These are phyloP conservation scores for Eudyptes chrysolophus DNA, from an alignment of 2,113 vertebrate species.

Conservation along the genomic window DNA sequence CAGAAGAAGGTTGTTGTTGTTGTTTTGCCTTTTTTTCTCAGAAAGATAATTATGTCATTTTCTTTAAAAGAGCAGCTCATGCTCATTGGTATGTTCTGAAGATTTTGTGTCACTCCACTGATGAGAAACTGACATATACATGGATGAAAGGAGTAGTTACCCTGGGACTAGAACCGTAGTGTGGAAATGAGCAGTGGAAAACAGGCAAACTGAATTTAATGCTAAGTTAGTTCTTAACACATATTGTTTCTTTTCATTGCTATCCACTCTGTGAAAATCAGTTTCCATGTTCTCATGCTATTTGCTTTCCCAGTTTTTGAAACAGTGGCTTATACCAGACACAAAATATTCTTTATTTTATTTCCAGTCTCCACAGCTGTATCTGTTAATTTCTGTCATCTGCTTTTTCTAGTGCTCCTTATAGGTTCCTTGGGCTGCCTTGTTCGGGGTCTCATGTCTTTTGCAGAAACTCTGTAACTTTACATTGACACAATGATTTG, in stretches of 20 bases:
- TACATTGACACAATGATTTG: background rate
- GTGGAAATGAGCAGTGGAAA: background rate
- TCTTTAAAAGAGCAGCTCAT: background rate
- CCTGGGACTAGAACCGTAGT: background rate
- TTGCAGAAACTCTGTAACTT: background rate
- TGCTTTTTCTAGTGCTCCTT: background rate
- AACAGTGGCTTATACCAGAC: background rate
- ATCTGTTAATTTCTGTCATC: background rate
- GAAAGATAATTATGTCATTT: background rate
- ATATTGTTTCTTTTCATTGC: background rate
- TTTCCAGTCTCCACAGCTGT: background rate
- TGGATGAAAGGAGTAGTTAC: background rate
- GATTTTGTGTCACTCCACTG: background rate
- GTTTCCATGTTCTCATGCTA: background rate
- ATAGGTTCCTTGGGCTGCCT: background rate
- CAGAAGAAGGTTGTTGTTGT: background rate
- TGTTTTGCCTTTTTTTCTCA: background rate
- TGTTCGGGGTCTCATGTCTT: rapidly evolving
- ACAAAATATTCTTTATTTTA: background rate
- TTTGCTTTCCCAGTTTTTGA: background rate
- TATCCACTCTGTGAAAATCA: background rate
- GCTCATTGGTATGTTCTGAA: background rate
- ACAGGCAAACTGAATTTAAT: background rate
- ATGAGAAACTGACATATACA: background rate
- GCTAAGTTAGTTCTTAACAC: background rate